Evolutionary conservation across 2,797 vertebrate species (phyloP), one percentile per base, ranked within the genome.

Genomic region (Labroides dimidiatus): DNA sequence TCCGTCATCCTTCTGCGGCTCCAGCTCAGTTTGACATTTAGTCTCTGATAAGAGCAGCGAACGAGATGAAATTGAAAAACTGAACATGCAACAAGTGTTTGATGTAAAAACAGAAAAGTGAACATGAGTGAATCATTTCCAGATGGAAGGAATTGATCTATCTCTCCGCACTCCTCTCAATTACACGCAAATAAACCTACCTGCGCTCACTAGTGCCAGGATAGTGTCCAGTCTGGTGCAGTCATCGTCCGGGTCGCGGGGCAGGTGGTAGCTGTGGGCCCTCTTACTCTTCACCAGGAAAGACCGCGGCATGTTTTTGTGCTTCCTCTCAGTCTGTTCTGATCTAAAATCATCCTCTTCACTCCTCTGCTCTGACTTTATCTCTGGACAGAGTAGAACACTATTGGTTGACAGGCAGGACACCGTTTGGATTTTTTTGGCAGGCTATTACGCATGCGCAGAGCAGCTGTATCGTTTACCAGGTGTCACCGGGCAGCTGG

Each of bases 231-330:
- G 87, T 21, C 90, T 90, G 60, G 78, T 78, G 78, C 82, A 94
- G 90, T 94, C 95, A 64, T 96, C 95, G 70, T 96, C 95, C 54
- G 93, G 91, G 48, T 90, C 90, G 24, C 97, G 94, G 23, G 95
- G 96, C 87, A 96, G 96, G 85, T 99, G 98, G 94, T 99, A 99
- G 91, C 97, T 99, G 93, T 99, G 97, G 23, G 98, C 97, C 89
- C 96, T 94, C 90, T 99, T 99, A 81, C 97, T 99, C 93, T 99
- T 99, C 75, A 99, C 98, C 59, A 99, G 91, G 88, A 99, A 99
- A 27, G 98, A 99, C 84, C 98, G 95, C 81, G 98, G 98, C 98
- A 99, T 99, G 71, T 55, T 80, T 17, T 33, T 1, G 10, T 33
- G 10, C 2, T 77, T 20, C 54, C 49, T 51, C 50, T 70, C 49